Evolutionary conservation across 2,113 vertebrate genomes (phyloP), one percentile per base, ranked within the genome.

Genomic region (Vulpes lagopus): DNA sequence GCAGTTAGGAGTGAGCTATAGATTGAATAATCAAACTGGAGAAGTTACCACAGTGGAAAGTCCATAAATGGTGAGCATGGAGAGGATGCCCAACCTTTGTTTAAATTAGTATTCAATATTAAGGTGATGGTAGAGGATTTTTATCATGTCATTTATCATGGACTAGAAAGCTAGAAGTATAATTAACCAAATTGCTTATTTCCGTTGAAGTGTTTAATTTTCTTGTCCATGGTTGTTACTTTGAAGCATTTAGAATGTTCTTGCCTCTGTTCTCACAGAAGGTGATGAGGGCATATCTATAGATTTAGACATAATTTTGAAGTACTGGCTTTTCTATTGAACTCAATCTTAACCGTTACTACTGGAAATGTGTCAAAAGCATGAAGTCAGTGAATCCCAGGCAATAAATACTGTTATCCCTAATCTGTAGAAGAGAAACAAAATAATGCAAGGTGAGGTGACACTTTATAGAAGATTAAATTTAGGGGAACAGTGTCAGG

Each of bases 71-170:
- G 53, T 32, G 32, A 91, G 10, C 64, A 32, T 60, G 11, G 20
- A 86, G 27, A 91, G 35, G 16, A 83, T 69, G 22, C 7, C 22
- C 25, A 76, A 25, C 49, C n/a, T 96, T 91, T 76, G 27, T n/a
- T 87, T 92, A 74, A 96, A 90, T 97, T 96, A 74, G 4, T 91
- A 67, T 89, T 97, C 60, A 89, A 14, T 51, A 89, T 82, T 81
- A 89, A 86, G 7, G 32, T 89, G 60, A 67, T 85, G 11, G n/a
- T 43, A 84, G 43, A 92, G 23, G 57, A 51, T 55, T 97, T 95
- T 94, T 91, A 49, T 97, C 10, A 11, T 69, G 79, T 53, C 73
- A 55, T 78, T 93, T 88, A 82, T 95, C 55, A 43, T 57, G 53
- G 38, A 83, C 25, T 78, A 89, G n/a, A 95, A 27, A 96, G 1